Evolutionary conservation across 2,797 vertebrate genomes (phyloP).

Genomic region (Premnoplex brunnescens): DNA sequence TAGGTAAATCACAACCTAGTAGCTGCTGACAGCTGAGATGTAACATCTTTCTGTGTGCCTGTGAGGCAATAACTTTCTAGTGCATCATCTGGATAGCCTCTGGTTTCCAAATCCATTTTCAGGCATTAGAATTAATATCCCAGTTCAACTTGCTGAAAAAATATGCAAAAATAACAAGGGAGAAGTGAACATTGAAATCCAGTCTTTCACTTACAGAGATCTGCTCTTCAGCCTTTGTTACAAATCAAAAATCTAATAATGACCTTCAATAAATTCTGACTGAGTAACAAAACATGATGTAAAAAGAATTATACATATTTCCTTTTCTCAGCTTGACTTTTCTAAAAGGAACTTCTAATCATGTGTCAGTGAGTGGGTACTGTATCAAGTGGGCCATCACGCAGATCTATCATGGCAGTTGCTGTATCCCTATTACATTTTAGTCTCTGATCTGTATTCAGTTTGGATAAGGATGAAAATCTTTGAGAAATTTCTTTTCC

Average conservation of each 20-base stretch:
- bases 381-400: background rate
- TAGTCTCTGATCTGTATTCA: background rate
- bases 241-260: background rate
- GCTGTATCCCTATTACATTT: background rate
- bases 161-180: background rate
- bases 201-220: background rate
- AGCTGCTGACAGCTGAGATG: background rate
- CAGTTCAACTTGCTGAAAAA: background rate
- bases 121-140: background rate
- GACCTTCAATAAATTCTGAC: background rate
- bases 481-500: background rate
- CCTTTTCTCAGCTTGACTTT: background rate
- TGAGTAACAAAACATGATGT: background rate
- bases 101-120: background rate
- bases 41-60: background rate
- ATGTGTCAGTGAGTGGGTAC: background rate
- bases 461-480: background rate
- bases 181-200: accelerated
- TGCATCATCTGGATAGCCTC: background rate
- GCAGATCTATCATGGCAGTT: background rate
- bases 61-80: background rate
- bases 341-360: background rate
- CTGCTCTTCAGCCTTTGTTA: background rate
- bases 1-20: background rate
- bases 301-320: background rate